Evolutionary conservation across 2,888 invertebrate species (phyloP).

Genomic region (Tiliacea aurago): DNA sequence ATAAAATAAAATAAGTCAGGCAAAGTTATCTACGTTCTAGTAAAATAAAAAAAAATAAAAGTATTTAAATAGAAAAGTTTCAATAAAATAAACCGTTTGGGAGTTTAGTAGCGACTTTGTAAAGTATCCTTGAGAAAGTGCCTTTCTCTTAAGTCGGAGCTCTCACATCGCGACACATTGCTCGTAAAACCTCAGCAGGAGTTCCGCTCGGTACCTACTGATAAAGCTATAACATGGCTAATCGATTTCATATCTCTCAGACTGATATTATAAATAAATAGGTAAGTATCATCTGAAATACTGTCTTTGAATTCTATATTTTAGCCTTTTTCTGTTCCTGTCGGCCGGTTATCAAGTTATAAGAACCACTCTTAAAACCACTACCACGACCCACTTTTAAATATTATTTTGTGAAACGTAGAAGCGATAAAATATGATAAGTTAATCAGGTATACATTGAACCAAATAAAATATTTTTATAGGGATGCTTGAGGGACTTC

Average conservation of each 20-base stretch:
- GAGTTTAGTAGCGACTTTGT: conserved; percentile 49
- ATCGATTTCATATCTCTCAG: conserved; percentile 41
- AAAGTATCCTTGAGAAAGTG: conserved; percentile 56
- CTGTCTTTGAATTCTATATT: not conserved
- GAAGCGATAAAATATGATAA: not conserved
- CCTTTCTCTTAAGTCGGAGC: conserved; percentile 58
- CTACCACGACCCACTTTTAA: too few species aligned
- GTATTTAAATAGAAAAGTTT: conserved; percentile 22
- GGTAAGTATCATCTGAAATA: not conserved
- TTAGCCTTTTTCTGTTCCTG: not conserved
- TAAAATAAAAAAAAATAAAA: not conserved
- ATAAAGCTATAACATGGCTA: conserved; percentile 46
- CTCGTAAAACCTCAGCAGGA: conserved; percentile 69
- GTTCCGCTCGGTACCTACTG: conserved; percentile 50
- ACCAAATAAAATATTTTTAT: not conserved
- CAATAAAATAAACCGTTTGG: conserved; percentile 29
- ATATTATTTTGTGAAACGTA: not conserved
- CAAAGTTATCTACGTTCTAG: too few species aligned
- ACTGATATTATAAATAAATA: conserved; percentile 15
- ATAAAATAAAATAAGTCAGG: too few species aligned
- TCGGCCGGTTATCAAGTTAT: not conserved
- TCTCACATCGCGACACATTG: conserved; percentile 63
- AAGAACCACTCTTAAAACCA: not conserved
- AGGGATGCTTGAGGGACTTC: not conserved
- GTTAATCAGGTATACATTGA: not conserved